Evolutionary conservation across 2,888 invertebrate species (phyloP).

Genomic region (Ceramica pisi): DNA sequence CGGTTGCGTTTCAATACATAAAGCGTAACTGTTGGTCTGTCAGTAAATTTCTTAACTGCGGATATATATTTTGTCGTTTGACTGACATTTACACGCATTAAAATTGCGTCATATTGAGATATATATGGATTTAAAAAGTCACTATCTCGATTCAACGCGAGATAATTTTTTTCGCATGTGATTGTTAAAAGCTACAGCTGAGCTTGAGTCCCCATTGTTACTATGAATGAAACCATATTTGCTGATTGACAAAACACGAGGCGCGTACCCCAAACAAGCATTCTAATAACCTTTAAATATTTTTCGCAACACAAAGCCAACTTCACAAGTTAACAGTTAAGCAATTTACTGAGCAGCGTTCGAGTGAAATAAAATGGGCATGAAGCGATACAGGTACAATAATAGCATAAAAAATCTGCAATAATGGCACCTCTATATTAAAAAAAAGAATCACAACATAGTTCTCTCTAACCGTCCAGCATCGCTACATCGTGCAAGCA

Average conservation of each 20-base stretch:
- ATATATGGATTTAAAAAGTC: neutral
- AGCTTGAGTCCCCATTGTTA: neutral
- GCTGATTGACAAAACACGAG: neutral
- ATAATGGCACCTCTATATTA: slow-evolving; percentile 88
- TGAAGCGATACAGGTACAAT: slow-evolving; percentile 80
- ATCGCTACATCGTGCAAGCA: slow-evolving; percentile 67
- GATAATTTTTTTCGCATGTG: neutral
- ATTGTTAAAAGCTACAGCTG: neutral
- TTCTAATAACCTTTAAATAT: neutral
- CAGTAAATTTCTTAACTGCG: slow-evolving; percentile 79
- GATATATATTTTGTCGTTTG: neutral
- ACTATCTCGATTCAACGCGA: neutral
- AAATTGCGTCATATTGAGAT: neutral
- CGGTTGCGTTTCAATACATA: slow-evolving; percentile 77
- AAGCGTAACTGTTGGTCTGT: slow-evolving; percentile 72
- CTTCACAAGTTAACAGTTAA: slow-evolving; percentile 68
- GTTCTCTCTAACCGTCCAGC: slow-evolving; percentile 67
- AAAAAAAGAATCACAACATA: slow-evolving; percentile 82
- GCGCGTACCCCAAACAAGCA: neutral
- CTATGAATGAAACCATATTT: slow-evolving; percentile 1
- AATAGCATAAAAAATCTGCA: slow-evolving; percentile 80
- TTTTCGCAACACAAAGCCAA: slow-evolving; percentile 4
- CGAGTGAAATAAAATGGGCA: slow-evolving; percentile 76
- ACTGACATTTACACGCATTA: neutral
- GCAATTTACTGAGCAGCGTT: slow-evolving; percentile 73